Evolutionary conservation across 2,113 vertebrate species (phyloP).

Genomic region (Micronycteris hirsuta): DNA sequence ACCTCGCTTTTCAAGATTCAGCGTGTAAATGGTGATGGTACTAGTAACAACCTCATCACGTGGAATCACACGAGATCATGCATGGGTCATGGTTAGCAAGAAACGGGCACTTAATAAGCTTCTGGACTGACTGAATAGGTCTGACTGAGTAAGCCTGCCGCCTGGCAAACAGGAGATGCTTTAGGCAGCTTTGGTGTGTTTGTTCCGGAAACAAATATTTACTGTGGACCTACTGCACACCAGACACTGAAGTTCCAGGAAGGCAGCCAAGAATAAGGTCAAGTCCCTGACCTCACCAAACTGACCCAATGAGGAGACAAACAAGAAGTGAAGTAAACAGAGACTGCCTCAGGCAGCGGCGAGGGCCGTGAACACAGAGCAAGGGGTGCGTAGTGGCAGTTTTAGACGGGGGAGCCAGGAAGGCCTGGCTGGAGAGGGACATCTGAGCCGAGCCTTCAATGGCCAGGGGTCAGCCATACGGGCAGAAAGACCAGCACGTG

Average conservation of each 20-base stretch:
- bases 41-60: background rate
- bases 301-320: background rate
- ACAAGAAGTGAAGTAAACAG: background rate
- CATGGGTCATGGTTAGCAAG: background rate
- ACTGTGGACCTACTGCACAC: fast-evolving
- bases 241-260: background rate
- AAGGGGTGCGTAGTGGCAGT: background rate
- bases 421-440: background rate
- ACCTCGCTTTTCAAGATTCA: background rate
- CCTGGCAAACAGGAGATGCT: background rate
- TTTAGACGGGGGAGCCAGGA: background rate
- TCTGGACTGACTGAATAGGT: background rate
- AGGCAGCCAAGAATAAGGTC: background rate
- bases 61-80: background rate
- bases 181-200: background rate
- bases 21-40: background rate
- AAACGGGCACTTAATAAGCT: background rate
- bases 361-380: background rate
- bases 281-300: background rate
- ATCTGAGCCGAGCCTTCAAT: background rate
- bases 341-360: background rate
- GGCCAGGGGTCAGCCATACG: fast-evolving
- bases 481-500: background rate
- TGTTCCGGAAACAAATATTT: background rate
- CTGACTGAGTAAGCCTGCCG: background rate